phyloP scores from a whole-genome alignment of 2,797 vertebrate species.

The Philypnodon macrostomus region DNA sequence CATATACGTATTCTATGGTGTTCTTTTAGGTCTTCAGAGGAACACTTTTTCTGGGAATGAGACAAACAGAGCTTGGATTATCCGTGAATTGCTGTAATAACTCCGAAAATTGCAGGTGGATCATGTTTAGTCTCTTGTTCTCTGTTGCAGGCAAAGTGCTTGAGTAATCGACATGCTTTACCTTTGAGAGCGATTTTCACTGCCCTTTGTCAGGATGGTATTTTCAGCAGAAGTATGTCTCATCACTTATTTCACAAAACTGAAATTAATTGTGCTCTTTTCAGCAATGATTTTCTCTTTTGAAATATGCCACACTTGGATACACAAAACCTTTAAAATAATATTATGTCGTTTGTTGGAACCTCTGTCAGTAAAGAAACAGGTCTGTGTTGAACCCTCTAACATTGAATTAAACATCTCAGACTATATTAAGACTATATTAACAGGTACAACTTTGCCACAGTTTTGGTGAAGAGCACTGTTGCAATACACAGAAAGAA shows the following conservation, averaged over 20 bases:
- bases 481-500: no score
- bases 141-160: constrained; percentile 28
- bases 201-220: constrained; percentile 15
- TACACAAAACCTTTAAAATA: no score
- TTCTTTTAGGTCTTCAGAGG: constrained; percentile 32
- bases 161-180: constrained; percentile 26
- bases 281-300: constrained; percentile 21
- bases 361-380: no score
- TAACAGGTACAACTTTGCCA: no score
- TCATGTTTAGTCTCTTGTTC: constrained; percentile 10
- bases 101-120: constrained; percentile 45
- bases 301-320: constrained; percentile 3
- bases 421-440: no score
- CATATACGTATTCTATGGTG: constrained; percentile 12
- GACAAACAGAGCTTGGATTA: constrained; percentile 44
- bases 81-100: constrained; percentile 50
- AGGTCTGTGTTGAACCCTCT: no score
- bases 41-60: constrained; percentile 19
- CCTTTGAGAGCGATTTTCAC: constrained; percentile 11
- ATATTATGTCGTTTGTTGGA: no score
- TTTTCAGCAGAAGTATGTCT: constrained; percentile 18
- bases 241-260: constrained; percentile 31
- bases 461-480: no score
- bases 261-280: constrained; percentile 33
- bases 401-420: no score